phyloP scores from a whole-genome alignment of 2,888 invertebrate genomes.

The Drosophila algonquin region DNA sequence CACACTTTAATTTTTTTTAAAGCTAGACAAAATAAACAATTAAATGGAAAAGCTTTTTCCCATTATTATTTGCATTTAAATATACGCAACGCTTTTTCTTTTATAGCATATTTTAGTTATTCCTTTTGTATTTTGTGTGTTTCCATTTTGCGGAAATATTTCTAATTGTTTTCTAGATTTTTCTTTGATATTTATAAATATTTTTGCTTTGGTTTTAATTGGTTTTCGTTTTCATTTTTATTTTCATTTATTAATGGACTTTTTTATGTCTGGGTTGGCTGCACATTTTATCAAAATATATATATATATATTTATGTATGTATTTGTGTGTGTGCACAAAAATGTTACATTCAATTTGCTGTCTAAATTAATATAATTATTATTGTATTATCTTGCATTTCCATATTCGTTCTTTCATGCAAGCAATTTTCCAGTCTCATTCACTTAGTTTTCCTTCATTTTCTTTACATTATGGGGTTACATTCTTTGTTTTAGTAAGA shows the following conservation, averaged over 20 bases:
- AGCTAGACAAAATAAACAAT: background rate
- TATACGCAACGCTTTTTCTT: background rate
- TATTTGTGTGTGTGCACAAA: slow-evolving; percentile 7
- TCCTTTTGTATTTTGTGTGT: background rate
- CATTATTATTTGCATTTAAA: slow-evolving; percentile 9
- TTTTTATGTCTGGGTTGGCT: background rate
- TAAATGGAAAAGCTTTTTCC: background rate
- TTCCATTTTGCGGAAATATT: background rate
- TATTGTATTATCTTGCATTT: slow-evolving; percentile 28
- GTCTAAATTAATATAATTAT: slow-evolving; percentile 50
- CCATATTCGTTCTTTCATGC: slow-evolving; percentile 28
- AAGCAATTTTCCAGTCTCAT: slow-evolving; percentile 58
- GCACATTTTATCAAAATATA: slow-evolving; percentile 62
- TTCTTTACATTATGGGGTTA: slow-evolving; percentile 1
- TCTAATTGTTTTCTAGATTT: background rate
- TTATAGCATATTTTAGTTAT: slow-evolving; percentile 29
- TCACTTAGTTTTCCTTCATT: slow-evolving; percentile 35
- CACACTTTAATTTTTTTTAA: background rate
- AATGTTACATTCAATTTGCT: slow-evolving; percentile 10
- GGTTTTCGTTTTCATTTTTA: background rate
- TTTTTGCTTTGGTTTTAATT: slow-evolving; percentile 10
- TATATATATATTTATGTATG: slow-evolving; percentile 9
- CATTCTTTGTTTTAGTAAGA: slow-evolving; percentile 14
- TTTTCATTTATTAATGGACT: slow-evolving; percentile 7
- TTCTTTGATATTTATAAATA: slow-evolving; percentile 15